Conservation (phyloP, 2,797 vertebrate species). For the Amniataba percoides region DNA sequence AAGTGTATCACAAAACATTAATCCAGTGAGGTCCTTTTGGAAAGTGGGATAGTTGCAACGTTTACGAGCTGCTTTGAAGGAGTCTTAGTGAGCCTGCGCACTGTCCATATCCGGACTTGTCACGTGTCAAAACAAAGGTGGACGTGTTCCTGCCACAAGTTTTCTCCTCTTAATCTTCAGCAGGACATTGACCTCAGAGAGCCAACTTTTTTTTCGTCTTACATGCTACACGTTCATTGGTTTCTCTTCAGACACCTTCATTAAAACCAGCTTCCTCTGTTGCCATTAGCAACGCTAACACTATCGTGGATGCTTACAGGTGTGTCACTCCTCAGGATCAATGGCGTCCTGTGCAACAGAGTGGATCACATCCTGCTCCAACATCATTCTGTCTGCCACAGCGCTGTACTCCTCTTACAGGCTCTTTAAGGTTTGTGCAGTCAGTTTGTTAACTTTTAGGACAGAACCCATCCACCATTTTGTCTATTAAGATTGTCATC, state of each 20-base stretch:
- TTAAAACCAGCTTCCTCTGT: neutral
- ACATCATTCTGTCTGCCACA: constrained; percentile 66
- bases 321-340: constrained; percentile 20
- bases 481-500: too few relatives aligned
- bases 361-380: constrained; percentile 55
- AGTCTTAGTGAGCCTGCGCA: constrained; percentile 70
- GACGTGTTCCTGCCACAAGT: constrained; percentile 22
- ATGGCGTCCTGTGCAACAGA: constrained; percentile 73
- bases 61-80: neutral
- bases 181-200: neutral
- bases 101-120: constrained; percentile 28
- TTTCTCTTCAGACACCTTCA: neutral
- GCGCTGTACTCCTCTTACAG: constrained; percentile 73
- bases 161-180: neutral
- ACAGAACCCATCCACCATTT: neutral
- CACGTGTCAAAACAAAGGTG: constrained; percentile 78
- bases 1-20: neutral
- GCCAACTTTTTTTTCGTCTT: too few relatives aligned
- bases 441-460: neutral
- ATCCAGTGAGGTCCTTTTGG: neutral
- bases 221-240: neutral
- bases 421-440: constrained; percentile 82
- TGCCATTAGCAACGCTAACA: neutral
- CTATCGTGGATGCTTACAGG: constrained; percentile 2
- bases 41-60: rapidly evolving